Base-by-base conservation (phyloP, 2,797 vertebrate genomes). In the Pantherophis alleghaniensis region DNA sequence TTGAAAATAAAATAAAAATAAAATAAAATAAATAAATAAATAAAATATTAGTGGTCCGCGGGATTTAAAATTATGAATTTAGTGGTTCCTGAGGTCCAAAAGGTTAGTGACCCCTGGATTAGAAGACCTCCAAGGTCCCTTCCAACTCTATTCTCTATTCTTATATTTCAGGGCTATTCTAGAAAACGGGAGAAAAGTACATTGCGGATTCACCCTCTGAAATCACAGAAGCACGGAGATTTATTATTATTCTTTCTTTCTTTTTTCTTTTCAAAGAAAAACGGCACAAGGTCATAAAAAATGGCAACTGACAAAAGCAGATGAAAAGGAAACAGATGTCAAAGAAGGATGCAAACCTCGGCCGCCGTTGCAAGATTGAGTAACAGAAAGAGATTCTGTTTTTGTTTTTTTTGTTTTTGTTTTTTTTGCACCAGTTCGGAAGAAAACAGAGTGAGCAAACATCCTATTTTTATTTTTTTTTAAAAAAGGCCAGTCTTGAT, bases 261-360 rank as follows among this genome's bases (percentile, higher is more conserved):
- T 47, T 47, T 47, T 42, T 47, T 47, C 42, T 79, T 9, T 24
- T 7, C 2, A 60, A 60, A 60, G 93, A 3, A 90, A 95, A 92
- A 28, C 20, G 16, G 14, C 32, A 42, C 16, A 24, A n/a, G 37
- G 13, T 37, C 93, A 57, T 92, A 92, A 87, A 95, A 37, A 91
- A 94, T 90, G 47, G 14, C 79, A 92, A 89, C 90, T 90, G 94
- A 90, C 91, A 61, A 87, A 95, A 87, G 88, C 88, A 92, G 88
- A 88, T 94, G 94, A 63, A 1, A 5, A 93, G 37, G 88, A 74
- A 74, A 88, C 56, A 92, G 94, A 94, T 86, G 86, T 55, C 2
- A 6, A 92, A 87, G 89, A 93, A 95, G 91, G 94, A 83, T 5
- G 11, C 37, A 24, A 24, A 83, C 37, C 37, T 42, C 37, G 37